Base-by-base conservation (phyloP, 2,888 invertebrate species). In the Peribatodes rhomboidaria region DNA sequence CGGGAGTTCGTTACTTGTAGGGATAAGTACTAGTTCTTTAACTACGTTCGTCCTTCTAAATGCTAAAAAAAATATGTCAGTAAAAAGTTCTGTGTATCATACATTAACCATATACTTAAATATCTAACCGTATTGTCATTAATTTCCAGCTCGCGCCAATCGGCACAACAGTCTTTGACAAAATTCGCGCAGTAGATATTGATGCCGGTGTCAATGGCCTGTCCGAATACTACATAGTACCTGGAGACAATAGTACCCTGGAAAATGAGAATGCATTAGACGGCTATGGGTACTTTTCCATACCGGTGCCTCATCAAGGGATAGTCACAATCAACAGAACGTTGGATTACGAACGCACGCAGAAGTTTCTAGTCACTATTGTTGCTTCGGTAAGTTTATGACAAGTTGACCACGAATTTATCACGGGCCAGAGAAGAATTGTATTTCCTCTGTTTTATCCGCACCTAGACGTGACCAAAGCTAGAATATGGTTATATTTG, bases 201-300 rank as follows among this genome's bases (percentile, higher is more conserved):
- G 98, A 98, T 84, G 96, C 97, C 0, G 98, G 98, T 47, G 97
- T 97, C 69, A 98, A 98, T 83, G 98, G 97, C 47, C 94, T 98
- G 47, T 95, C 98, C 2, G 98, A 98, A 83, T 98, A 98, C 87
- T 97, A 96, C 73, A 95, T 98, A 69, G 94, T 97, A 66, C 96
- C 96, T 75, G 96, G 97, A 66, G 87, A 91, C 63, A 92, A 92
- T 71, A 77, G 75, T 20, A 90, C 90, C 0, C 41, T 90, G 64
- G 90, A 90, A 57, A 80, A 74, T 7, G 89, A 90, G 16, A 95
- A 95, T 70, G 95, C 95, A 2, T 94, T 94, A 0, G 98, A 98
- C 86, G 98, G 98, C 18, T 97, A 95, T 84, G 96, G 96, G 44
- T 96, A 95, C 83, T 98, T 98, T 90, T 94, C 96, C 68, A 98